Percentiles rank a stretch among this genome's conserved stretches.
Evolutionary conservation across 2,797 vertebrate genomes (phyloP).

Genomic region (Pipistrellus nathusii): DNA sequence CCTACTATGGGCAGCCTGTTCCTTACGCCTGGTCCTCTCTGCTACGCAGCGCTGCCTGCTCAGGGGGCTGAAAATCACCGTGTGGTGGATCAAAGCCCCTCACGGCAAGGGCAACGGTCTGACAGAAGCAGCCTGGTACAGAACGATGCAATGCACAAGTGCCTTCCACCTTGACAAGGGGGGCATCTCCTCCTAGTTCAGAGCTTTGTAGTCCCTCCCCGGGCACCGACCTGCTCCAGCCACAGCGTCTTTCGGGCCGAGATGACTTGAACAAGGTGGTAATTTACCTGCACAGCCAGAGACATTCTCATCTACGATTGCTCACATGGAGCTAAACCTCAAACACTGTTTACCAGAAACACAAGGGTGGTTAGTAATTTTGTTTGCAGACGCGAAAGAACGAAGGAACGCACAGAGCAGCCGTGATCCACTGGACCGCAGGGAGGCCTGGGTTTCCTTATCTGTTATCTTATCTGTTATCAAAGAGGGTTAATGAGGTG

Average conservation of each 20-base stretch:
- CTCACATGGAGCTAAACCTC: conserved; percentile 57
- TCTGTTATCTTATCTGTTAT: conserved; percentile 58
- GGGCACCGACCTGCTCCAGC: not conserved
- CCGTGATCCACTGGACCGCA: not conserved
- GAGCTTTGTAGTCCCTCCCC: not conserved
- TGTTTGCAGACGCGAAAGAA: conserved; percentile 50
- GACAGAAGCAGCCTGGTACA: not conserved
- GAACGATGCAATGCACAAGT: not conserved
- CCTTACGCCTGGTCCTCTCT: not conserved
- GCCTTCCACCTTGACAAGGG: not conserved
- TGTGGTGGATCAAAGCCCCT: not conserved
- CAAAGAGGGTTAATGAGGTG: not conserved
- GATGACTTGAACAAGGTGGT: conserved; percentile 61
- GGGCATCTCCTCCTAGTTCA: not conserved
- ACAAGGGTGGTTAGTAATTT: conserved; percentile 65
- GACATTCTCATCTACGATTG: not conserved
- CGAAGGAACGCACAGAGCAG: not conserved
- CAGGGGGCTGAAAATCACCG: not conserved
- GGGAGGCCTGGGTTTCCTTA: conserved; percentile 63
- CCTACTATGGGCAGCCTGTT: not conserved
- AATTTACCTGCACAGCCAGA: conserved; percentile 54
- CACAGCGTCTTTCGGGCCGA: not conserved
- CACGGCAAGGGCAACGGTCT: not conserved
- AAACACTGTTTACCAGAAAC: conserved; percentile 66
- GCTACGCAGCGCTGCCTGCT: not conserved